A percentile compares a stretch with the other conserved stretches of the same genome.
Evolutionary conservation across 2,888 invertebrate genomes (phyloP).

Genomic region (Amiota minor): DNA sequence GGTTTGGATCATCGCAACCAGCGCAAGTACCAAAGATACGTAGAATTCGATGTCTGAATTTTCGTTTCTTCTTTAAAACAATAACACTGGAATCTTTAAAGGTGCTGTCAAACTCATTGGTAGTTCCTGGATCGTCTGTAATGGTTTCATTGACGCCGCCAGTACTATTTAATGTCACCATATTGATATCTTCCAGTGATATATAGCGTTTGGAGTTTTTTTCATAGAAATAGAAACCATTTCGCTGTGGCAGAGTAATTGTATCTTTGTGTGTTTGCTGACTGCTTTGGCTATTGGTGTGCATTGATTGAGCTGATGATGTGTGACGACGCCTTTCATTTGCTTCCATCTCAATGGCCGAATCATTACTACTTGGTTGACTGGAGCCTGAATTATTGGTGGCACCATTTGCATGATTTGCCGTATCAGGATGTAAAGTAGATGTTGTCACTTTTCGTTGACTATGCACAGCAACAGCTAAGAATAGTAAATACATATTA

Average conservation of each 20-base stretch:
- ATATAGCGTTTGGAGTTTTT: constrained; percentile 49
- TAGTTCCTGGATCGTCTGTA: constrained; percentile 4
- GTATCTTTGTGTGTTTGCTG: background rate
- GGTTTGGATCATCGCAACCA: constrained; percentile 58
- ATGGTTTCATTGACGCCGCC: constrained; percentile 16
- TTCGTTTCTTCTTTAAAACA: constrained; percentile 43
- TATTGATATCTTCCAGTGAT: constrained; percentile 32
- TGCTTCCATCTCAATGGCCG: constrained; percentile 67
- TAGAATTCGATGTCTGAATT: constrained; percentile 56
- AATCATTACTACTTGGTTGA: constrained; percentile 63
- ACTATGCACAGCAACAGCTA: background rate
- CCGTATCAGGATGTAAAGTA: constrained; percentile 31
- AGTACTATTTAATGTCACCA: constrained; percentile 5
- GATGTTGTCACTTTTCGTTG: background rate
- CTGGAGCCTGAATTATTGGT: constrained; percentile 47
- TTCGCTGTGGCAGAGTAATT: background rate
- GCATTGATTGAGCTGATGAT: background rate
- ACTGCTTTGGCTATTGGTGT: too few species aligned
- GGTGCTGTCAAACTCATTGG: background rate
- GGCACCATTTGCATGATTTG: background rate
- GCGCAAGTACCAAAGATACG: constrained; percentile 65
- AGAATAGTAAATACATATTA: background rate
- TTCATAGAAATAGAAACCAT: constrained; percentile 49
- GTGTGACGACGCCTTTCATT: constrained; percentile 45
- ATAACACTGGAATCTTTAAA: background rate